A percentile compares a stretch with the other conserved stretches of the same genome.
These are phyloP conservation scores for Hydraecia micacea DNA, from an alignment of 2,888 invertebrate species.

Conservation along the genomic window DNA sequence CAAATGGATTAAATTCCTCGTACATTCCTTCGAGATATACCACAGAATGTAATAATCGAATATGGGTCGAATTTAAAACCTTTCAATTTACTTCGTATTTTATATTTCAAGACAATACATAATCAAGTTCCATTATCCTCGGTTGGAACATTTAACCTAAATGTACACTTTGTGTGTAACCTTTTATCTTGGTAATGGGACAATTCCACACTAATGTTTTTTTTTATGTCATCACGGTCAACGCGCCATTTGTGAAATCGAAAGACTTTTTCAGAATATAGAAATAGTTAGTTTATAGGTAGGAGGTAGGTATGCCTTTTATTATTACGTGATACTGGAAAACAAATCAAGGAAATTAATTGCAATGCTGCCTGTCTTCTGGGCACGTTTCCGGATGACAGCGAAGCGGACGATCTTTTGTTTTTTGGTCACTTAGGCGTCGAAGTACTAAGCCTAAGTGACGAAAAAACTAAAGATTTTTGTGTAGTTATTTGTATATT, in stretches of 20 bases:
- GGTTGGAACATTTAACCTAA: constrained; percentile 46
- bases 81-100: constrained; percentile 22
- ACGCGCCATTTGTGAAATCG: background rate
- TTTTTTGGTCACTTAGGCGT: no score
- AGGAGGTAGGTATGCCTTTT: background rate
- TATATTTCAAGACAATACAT: constrained; percentile 38
- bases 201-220: constrained; percentile 31
- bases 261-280: background rate
- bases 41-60: background rate
- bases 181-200: constrained; percentile 36
- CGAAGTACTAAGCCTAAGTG: background rate
- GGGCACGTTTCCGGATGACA: background rate
- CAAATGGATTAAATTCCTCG: constrained; percentile 27
- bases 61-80: background rate
- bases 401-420: background rate
- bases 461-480: no score
- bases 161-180: constrained; percentile 46
- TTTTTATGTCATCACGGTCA: background rate
- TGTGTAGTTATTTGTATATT: no score
- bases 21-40: constrained; percentile 4
- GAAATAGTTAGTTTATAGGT: background rate
- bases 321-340: background rate
- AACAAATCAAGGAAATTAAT: background rate
- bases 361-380: background rate
- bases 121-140: constrained; percentile 43